phyloP scores from a whole-genome alignment of 2,797 vertebrate species.

The Masticophis lateralis region DNA sequence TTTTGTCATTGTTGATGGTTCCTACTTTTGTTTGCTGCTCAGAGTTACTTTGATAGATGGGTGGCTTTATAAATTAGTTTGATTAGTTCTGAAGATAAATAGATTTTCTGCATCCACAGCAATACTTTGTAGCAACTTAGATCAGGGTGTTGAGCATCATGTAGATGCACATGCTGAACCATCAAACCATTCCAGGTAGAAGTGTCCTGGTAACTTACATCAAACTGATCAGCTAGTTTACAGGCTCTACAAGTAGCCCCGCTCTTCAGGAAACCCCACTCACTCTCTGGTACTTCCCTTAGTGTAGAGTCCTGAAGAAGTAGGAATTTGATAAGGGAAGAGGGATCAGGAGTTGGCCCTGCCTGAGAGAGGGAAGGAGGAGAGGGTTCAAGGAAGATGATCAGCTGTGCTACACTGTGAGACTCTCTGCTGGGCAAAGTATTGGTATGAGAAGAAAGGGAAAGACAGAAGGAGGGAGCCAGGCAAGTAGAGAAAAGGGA shows the following conservation, averaged over 20 bases:
- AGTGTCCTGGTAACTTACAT: neutral
- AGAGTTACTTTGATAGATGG: neutral
- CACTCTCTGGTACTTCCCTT: neutral
- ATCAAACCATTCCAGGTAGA: neutral
- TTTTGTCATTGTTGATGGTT: neutral
- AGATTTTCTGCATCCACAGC: neutral
- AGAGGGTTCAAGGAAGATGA: neutral
- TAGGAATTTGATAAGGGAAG: neutral
- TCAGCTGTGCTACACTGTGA: neutral
- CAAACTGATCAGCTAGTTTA: neutral
- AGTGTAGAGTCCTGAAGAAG: neutral
- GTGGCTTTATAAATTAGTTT: neutral
- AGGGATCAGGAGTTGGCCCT: neutral
- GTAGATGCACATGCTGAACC: neutral
- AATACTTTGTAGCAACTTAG: neutral
- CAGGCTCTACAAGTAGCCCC: neutral
- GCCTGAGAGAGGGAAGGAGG: neutral
- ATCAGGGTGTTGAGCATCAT: neutral
- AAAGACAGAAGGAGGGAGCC: neutral
- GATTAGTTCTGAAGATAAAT: neutral
- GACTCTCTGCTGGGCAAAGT: neutral
- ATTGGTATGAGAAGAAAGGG: neutral
- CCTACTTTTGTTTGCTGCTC: neutral
- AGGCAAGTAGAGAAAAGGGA: neutral
- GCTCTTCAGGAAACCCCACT: neutral